Evolutionary conservation across 2,113 vertebrate species (phyloP).

Genomic region (Rattus rattus): DNA sequence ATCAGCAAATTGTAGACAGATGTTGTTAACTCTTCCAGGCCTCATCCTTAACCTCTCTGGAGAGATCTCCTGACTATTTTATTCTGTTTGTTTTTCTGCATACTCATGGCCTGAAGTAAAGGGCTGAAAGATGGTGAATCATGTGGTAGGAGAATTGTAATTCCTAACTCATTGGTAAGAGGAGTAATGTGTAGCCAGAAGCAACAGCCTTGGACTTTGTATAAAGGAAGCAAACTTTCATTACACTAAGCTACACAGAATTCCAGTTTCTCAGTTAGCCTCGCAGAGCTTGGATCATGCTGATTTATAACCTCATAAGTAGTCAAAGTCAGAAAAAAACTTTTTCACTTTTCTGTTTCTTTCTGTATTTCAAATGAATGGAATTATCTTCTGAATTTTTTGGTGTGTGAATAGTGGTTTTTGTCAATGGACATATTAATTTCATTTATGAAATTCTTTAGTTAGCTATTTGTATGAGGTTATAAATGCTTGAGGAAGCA

Average conservation of each 20-base stretch:
- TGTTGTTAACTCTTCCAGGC: background rate
- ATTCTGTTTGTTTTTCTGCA: background rate
- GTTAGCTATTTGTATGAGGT: constrained; percentile 4
- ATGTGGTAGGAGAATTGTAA: background rate
- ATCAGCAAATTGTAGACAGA: background rate
- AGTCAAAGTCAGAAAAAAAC: background rate
- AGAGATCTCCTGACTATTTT: background rate
- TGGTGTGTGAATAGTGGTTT: background rate
- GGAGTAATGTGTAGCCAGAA: background rate
- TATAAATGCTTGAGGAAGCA: constrained; percentile 44
- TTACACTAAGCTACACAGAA: background rate
- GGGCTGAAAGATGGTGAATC: background rate
- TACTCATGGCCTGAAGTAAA: background rate
- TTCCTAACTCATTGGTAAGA: background rate
- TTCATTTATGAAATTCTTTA: constrained; percentile 25
- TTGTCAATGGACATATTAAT: background rate
- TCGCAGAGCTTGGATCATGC: background rate
- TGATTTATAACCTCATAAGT: constrained; percentile 22
- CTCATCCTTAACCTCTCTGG: background rate
- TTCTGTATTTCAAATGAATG: constrained; percentile 7
- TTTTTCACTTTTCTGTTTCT: background rate
- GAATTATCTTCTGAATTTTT: background rate
- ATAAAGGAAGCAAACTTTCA: constrained; percentile 15
- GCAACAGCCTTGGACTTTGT: background rate
- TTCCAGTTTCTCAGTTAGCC: background rate